Conservation (phyloP, 1,140 invertebrate species). For the Chrysoperla carnea region DNA sequence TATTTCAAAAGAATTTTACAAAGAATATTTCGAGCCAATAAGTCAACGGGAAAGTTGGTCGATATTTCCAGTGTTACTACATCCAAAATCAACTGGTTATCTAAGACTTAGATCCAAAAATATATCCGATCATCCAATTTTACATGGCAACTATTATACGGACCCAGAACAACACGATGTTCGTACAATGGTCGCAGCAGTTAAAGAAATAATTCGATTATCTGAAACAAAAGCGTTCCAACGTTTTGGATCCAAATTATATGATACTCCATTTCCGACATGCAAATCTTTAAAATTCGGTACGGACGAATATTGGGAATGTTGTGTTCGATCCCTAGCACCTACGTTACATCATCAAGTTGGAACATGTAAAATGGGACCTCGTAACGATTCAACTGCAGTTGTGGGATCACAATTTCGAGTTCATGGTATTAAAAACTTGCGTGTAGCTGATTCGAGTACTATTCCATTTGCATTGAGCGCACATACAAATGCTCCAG, state of each 20-base stretch:
- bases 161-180: constrained; percentile 27
- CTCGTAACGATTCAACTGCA: constrained; percentile 25
- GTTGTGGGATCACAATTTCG: constrained; percentile 36
- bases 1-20: constrained; percentile 35
- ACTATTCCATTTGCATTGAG: constrained; percentile 20
- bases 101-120: constrained; percentile 33
- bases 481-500: constrained; percentile 22
- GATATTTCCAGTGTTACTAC: constrained; percentile 32
- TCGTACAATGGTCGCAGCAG: constrained; percentile 19
- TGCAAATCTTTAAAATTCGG: constrained; percentile 23
- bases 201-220: constrained; percentile 19
- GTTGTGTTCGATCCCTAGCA: constrained; percentile 29
- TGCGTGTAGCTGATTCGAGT: constrained; percentile 25
- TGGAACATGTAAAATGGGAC: constrained; percentile 45
- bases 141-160: constrained; percentile 43
- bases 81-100: constrained; percentile 41
- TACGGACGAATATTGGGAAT: constrained; percentile 32
- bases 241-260: constrained; percentile 21
- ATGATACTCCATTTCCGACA: constrained; percentile 24
- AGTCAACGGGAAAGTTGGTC: constrained; percentile 21
- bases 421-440: constrained; percentile 25
- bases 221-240: constrained; percentile 14
- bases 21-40: constrained; percentile 33
- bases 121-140: constrained; percentile 40
- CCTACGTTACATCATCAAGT: constrained; percentile 30